A percentile compares a stretch with the other conserved stretches of the same genome.
Conservation (phyloP, 2,797 vertebrate species). For the Pangasius sanitwongsei region DNA sequence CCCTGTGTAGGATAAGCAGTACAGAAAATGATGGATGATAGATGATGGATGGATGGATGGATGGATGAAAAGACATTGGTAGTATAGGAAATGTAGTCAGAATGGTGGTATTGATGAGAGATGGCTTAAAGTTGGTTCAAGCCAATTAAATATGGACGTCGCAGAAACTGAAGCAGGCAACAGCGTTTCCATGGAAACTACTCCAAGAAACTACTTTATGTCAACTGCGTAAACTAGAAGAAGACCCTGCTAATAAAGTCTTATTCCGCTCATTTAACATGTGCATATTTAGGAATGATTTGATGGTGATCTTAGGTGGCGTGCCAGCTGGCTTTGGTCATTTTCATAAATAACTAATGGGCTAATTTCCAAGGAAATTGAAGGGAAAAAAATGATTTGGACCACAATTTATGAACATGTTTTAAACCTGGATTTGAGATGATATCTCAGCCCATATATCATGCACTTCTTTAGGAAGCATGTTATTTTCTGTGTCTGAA, state of each 20-base stretch:
- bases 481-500: background rate
- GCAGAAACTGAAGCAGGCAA: constrained; percentile 25
- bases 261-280: constrained; percentile 6
- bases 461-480: background rate
- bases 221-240: background rate
- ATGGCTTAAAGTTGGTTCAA: constrained; percentile 9
- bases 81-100: background rate
- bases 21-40: no score
- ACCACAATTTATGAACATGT: background rate
- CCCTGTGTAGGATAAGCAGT: no score
- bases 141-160: constrained; percentile 5
- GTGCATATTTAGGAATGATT: constrained; percentile 22
- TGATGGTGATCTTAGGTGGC: constrained; percentile 42
- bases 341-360: constrained; percentile 55
- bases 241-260: background rate
- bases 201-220: constrained; percentile 42
- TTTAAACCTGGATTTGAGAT: background rate
- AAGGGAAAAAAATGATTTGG: background rate
- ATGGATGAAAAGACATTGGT: background rate
- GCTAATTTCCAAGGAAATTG: constrained; percentile 14
- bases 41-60: no score
- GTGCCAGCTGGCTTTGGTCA: constrained; percentile 38
- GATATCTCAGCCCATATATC: background rate
- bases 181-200: constrained; percentile 64
- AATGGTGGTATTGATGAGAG: background rate